Evolutionary conservation across 1,140 invertebrate genomes (phyloP), one percentile per base, ranked within the genome.

Genomic region (Lutraria rhynchaena): DNA sequence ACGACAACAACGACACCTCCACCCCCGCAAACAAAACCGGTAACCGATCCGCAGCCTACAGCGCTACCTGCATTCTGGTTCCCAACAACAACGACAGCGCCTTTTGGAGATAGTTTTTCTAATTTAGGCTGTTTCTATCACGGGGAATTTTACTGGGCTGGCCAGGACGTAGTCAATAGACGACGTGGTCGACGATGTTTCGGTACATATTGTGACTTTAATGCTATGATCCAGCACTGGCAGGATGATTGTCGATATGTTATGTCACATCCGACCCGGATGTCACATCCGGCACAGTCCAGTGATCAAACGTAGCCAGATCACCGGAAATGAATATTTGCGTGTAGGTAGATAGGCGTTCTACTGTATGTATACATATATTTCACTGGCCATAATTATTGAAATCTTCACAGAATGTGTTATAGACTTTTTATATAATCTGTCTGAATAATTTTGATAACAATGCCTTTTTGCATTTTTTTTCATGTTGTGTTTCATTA

Each of bases 131-230:
- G 76, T 27, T 78, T 27, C 49, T 69, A 33, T 44, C 61, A 51
- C 7, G 61, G 76, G 37, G 1, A 69, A 15, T 67, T 37, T 57
- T 78, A 57, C 29, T 51, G 35, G 33, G 57, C 61, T 0, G 76
- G 76, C 13, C 22, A 58, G 31, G 76, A 78, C 44, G 69, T 78
- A 3, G 49, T n/a, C 11, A 78, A 78, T n/a, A 55, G 27, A 11
- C 46, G 61, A 27, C 33, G 46, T 29, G 61, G 61, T 7, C 29
- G 41, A 17, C 31, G 31, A 4, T 78, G 76, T 58, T 55, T 69
- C n/a, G 76, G 76, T 3, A 46, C 24, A 11, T 78, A 78, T 27
- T 78, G 76, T 65, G 76, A 78, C 51, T 69, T 29, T 11, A 67
- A 69, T 41, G 63, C 61, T 1, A 24, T 27, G 2, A 35, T 78